phyloP scores from a whole-genome alignment of 1,140 invertebrate genomes.

The Diploscapter pachys region DNA sequence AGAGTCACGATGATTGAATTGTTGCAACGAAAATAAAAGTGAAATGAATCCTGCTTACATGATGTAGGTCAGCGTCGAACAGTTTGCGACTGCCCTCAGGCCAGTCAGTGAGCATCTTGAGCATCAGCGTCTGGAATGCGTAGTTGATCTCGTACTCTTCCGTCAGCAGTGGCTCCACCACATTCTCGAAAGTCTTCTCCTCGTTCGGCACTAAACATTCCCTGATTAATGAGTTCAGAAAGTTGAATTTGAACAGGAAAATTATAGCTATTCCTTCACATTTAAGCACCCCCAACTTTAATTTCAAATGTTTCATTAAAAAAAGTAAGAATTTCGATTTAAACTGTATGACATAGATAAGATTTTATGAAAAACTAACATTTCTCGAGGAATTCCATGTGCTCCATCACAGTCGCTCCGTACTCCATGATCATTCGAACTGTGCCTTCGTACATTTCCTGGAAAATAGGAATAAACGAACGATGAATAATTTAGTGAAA shows the following conservation, averaged over 20 bases:
- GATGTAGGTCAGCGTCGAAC: conserved; percentile 50
- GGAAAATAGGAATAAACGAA: not conserved
- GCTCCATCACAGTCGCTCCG: conserved; percentile 53
- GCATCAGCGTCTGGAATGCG: conserved; percentile 48
- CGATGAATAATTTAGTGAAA: too few species aligned
- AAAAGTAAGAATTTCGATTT: too few species aligned
- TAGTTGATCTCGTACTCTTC: conserved; percentile 56
- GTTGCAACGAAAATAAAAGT: too few species aligned
- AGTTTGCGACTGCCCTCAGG: conserved; percentile 42
- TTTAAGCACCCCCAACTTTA: too few species aligned
- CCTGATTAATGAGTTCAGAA: not conserved
- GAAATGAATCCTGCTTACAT: conserved; percentile 33
- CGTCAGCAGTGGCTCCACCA: conserved; percentile 49
- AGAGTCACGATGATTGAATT: too few species aligned
- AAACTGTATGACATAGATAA: not conserved
- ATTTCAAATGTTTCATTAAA: too few species aligned
- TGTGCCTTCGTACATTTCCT: conserved; percentile 58
- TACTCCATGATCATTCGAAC: conserved; percentile 53
- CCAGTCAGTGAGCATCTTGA: conserved; percentile 59
- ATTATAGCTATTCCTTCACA: too few species aligned
- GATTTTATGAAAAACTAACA: conserved; percentile 30
- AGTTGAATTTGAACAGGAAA: not conserved
- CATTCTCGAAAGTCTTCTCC: conserved; percentile 45
- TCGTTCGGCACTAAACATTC: conserved; percentile 29
- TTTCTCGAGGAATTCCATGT: conserved; percentile 48